Evolutionary conservation across 1,140 invertebrate species (phyloP).

Genomic region (Oreohelix idahoensis): DNA sequence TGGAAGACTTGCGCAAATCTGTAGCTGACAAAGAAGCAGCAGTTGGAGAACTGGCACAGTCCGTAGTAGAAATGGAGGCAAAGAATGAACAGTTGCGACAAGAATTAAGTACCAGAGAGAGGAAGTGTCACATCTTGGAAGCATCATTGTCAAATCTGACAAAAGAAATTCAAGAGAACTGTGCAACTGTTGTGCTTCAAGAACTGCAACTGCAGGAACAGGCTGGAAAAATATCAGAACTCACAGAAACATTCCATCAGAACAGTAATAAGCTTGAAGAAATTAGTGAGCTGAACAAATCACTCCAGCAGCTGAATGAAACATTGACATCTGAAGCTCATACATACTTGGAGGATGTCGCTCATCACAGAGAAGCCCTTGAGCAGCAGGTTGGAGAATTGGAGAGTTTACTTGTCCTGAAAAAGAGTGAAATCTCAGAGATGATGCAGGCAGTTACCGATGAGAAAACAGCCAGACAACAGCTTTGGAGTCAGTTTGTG

Average conservation of each 20-base stretch:
- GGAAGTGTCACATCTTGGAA: neutral
- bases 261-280: neutral
- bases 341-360: neutral
- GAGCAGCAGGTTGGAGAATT: neutral
- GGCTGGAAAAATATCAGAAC: neutral
- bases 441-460: neutral
- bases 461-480: neutral
- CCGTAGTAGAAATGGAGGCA: neutral
- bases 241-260: neutral
- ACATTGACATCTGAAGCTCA: neutral
- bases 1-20: neutral
- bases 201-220: constrained; percentile 9
- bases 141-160: neutral
- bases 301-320: neutral
- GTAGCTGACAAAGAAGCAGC: neutral
- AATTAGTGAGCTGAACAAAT: neutral
- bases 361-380: neutral
- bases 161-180: neutral
- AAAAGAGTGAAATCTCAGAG: neutral
- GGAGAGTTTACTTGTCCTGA: neutral
- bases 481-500: neutral
- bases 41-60: neutral
- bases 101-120: neutral
- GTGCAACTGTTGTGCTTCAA: neutral
- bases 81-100: neutral